Evolutionary conservation across 1,140 invertebrate genomes (phyloP).

Genomic region (Trichoplusia ni): DNA sequence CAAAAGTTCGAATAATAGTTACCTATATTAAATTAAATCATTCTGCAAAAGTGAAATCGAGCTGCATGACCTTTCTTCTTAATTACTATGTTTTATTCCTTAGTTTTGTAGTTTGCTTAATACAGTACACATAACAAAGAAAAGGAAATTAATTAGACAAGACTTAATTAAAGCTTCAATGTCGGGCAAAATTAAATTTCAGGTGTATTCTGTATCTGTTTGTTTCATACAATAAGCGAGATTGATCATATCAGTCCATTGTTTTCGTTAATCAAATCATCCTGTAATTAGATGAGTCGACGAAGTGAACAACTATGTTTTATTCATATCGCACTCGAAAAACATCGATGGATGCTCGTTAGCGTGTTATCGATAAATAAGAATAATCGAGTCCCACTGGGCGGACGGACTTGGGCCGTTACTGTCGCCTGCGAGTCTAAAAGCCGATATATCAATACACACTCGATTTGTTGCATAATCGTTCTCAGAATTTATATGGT

Average conservation of each 20-base stretch:
- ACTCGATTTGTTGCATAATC: constrained; percentile 24
- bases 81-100: no score
- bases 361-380: constrained; percentile 8
- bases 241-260: neutral
- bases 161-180: no score
- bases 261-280: constrained; percentile 15
- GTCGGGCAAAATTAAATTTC: no score
- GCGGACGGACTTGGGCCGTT: constrained; percentile 7
- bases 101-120: no score
- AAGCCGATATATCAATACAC: constrained; percentile 20
- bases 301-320: constrained; percentile 35
- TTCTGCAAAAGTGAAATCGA: no score
- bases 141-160: no score
- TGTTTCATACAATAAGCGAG: neutral
- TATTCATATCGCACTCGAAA: constrained; percentile 32
- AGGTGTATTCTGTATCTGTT: neutral
- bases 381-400: constrained; percentile 13
- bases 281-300: constrained; percentile 16
- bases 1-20: no score
- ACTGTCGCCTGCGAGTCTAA: constrained; percentile 17
- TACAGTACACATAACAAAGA: no score
- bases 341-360: constrained; percentile 16
- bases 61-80: no score
- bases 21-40: no score
- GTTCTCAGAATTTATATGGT: constrained; percentile 19